Percentiles rank a stretch among this genome's conserved stretches.
Evolutionary conservation across 1,140 invertebrate genomes (phyloP).

Genomic region (Parasteatoda tepidariorum): DNA sequence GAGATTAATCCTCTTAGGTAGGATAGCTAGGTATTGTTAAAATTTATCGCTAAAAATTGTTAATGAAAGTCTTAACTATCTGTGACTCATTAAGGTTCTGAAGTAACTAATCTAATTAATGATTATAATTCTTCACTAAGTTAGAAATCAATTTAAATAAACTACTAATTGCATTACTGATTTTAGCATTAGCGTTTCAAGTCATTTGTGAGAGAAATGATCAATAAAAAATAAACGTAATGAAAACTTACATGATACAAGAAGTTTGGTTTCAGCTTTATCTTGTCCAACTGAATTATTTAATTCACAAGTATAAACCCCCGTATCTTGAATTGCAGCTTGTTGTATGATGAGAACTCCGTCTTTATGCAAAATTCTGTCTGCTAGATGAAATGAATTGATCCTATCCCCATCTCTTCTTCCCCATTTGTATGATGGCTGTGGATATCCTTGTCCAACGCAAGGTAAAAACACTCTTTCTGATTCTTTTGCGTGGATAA

Average conservation of each 20-base stretch:
- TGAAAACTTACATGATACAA: conserved; percentile 75
- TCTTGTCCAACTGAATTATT: conserved; percentile 89
- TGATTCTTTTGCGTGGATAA: conserved; percentile 71
- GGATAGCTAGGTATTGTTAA: too few relatives aligned
- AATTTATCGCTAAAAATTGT: too few relatives aligned
- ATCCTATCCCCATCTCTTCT: conserved; percentile 47
- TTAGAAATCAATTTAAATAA: too few relatives aligned
- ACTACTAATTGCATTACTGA: too few relatives aligned
- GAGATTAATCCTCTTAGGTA: too few relatives aligned
- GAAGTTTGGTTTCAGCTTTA: conserved; percentile 82
- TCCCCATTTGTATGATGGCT: conserved; percentile 68
- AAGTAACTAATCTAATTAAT: too few relatives aligned
- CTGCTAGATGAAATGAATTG: conserved; percentile 6
- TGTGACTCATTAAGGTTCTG: too few relatives aligned
- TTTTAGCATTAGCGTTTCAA: too few relatives aligned
- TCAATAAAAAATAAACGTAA: too few relatives aligned
- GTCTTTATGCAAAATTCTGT: conserved; percentile 46
- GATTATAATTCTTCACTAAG: too few relatives aligned
- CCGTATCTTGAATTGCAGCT: conserved; percentile 66
- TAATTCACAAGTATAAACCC: conserved; percentile 85
- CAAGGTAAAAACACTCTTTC: conserved; percentile 76
- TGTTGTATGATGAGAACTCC: conserved; percentile 62
- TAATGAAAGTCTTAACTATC: too few relatives aligned
- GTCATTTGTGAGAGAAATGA: too few relatives aligned
- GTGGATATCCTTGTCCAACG: conserved; percentile 76